Evolutionary conservation across 2,797 vertebrate genomes (phyloP).

Genomic region (Eulemur mongoz): DNA sequence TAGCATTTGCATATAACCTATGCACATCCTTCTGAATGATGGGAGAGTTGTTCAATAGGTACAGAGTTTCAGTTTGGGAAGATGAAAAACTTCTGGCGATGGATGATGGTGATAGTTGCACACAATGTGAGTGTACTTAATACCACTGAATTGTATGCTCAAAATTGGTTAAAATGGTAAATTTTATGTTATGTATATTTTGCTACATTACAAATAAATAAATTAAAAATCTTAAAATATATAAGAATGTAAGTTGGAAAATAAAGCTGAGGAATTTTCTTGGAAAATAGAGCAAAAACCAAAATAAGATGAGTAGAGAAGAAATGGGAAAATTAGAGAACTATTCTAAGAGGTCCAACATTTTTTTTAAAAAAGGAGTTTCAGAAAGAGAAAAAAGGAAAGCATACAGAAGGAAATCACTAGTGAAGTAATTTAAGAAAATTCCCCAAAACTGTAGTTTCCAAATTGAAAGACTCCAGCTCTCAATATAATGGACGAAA

Average conservation of each 20-base stretch:
- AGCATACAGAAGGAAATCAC: background rate
- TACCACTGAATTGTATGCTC: background rate
- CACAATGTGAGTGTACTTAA: background rate
- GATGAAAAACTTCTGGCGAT: background rate
- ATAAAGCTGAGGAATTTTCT: background rate
- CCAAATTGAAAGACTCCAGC: background rate
- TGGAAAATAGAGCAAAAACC: background rate
- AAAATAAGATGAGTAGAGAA: background rate
- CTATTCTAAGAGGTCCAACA: background rate
- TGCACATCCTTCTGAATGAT: background rate
- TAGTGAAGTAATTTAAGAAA: constrained; percentile 15
- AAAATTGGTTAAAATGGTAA: background rate
- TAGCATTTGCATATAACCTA: background rate
- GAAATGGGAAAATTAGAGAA: background rate
- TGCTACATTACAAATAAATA: background rate
- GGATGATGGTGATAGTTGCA: background rate
- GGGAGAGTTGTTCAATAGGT: background rate
- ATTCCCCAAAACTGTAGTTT: background rate
- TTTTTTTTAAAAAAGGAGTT: background rate
- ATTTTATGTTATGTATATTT: background rate
- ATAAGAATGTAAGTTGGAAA: background rate
- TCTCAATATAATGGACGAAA: background rate
- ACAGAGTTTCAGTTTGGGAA: background rate
- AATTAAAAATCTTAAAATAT: background rate
- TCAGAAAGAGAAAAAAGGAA: background rate